A percentile compares a stretch with the other conserved stretches of the same genome.
Evolutionary conservation across 2,797 vertebrate species (phyloP).

Genomic region (Phylloscopus collybita): DNA sequence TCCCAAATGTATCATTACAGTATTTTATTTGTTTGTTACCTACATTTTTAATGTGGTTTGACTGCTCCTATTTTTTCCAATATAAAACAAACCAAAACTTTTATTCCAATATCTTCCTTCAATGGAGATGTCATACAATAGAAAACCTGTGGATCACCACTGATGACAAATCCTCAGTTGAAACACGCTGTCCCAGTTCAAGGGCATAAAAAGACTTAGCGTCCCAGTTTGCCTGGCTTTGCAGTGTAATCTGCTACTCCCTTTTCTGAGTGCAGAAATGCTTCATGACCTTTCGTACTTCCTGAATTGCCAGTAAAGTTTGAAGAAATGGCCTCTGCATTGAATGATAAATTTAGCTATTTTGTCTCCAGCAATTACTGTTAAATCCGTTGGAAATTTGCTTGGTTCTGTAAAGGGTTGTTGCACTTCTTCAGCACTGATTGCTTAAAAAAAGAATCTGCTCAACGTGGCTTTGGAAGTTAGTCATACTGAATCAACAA

Average conservation of each 20-base stretch:
- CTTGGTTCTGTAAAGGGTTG: neutral
- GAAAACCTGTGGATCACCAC: neutral
- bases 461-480: neutral
- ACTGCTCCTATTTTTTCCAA: neutral
- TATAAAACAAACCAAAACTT: neutral
- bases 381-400: neutral
- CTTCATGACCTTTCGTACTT: neutral
- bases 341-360: neutral
- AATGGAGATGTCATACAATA: neutral
- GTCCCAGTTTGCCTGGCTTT: neutral
- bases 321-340: neutral
- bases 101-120: neutral
- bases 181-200: slow-evolving; percentile 10
- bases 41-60: neutral
- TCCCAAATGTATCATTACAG: neutral
- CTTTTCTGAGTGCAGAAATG: neutral
- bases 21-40: neutral
- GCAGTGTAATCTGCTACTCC: neutral
- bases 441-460: neutral
- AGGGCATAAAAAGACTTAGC: neutral
- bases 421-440: neutral
- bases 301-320: neutral
- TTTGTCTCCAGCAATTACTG: neutral
- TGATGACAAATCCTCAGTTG: neutral
- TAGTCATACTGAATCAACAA: neutral